phyloP scores from a whole-genome alignment of 2,113 vertebrate species.

The Collichthys lucidus region DNA sequence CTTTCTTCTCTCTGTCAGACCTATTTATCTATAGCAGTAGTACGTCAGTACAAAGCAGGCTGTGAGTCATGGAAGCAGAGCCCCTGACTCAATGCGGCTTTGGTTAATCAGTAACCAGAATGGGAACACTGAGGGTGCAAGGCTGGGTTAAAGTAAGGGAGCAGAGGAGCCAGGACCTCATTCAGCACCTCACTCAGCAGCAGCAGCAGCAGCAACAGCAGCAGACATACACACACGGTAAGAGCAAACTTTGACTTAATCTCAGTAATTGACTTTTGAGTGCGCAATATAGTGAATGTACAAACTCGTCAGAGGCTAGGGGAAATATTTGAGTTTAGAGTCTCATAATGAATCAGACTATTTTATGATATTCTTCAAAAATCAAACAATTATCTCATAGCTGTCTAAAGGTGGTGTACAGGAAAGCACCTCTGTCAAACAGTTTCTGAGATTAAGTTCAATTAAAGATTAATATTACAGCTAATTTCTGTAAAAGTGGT shows the following conservation, averaged over 20 bases:
- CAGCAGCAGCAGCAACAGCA: conserved; percentile 2
- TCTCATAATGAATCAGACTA: background rate
- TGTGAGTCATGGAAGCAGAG: conserved; percentile 61
- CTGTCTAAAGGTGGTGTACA: background rate
- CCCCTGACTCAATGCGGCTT: conserved; percentile 56
- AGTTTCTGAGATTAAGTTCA: background rate
- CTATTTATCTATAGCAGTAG: conserved; percentile 60
- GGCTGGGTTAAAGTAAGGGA: conserved; percentile 58
- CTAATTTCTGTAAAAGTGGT: background rate
- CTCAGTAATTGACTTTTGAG: background rate
- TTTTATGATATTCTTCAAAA: background rate
- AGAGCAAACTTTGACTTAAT: conserved; percentile 41
- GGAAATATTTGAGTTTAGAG: background rate
- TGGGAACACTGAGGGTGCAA: conserved; percentile 8
- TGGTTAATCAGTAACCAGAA: conserved; percentile 77
- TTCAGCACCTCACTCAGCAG: conserved; percentile 45
- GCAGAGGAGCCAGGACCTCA: conserved; percentile 53
- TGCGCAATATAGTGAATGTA: background rate
- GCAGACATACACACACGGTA: conserved; percentile 62
- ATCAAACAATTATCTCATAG: background rate
- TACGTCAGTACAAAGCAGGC: conserved; percentile 54
- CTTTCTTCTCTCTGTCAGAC: conserved; percentile 31
- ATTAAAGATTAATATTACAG: background rate
- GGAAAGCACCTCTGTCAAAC: background rate
- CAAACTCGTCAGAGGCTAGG: background rate